A percentile compares a stretch with the other conserved stretches of the same genome.
Evolutionary conservation across 2,113 vertebrate species (phyloP).

Genomic region (Dasyornis broadbenti): DNA sequence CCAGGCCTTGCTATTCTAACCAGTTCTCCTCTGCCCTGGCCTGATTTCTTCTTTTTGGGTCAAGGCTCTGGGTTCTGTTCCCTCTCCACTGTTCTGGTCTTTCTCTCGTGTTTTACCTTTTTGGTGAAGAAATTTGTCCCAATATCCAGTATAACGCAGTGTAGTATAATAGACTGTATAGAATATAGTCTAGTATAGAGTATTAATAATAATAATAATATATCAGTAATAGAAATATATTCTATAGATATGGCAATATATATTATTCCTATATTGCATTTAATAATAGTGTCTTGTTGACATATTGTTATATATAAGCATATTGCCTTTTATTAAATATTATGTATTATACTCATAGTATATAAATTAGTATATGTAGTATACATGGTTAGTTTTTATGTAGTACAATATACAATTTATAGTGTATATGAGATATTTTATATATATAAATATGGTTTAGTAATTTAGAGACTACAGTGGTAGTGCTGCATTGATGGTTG

Average conservation of each 20-base stretch:
- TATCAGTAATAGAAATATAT: not conserved
- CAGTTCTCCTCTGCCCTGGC: not conserved
- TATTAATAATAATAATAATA: not conserved
- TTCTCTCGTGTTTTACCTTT: not conserved
- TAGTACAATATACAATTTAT: not conserved
- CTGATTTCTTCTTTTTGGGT: not conserved
- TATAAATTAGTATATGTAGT: not conserved
- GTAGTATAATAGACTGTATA: no score
- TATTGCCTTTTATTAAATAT: not conserved
- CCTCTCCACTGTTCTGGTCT: not conserved
- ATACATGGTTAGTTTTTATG: not conserved
- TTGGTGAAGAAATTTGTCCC: not conserved
- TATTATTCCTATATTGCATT: not conserved
- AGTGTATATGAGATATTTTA: not conserved
- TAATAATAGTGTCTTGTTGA: not conserved
- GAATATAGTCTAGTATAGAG: not conserved
- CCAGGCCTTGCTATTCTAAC: not conserved
- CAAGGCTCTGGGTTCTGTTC: not conserved
- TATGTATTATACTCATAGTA: not conserved
- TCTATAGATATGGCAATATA: not conserved
- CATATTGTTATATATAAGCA: not conserved
- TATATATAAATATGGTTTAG: not conserved
- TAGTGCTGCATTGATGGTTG: not conserved
- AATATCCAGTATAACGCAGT: not conserved
- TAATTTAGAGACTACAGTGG: not conserved